Percentiles rank a stretch among this genome's conserved stretches.
These are phyloP conservation scores for Tillus elongatus DNA, from an alignment of 2,888 invertebrate species.

Conservation along the genomic window DNA sequence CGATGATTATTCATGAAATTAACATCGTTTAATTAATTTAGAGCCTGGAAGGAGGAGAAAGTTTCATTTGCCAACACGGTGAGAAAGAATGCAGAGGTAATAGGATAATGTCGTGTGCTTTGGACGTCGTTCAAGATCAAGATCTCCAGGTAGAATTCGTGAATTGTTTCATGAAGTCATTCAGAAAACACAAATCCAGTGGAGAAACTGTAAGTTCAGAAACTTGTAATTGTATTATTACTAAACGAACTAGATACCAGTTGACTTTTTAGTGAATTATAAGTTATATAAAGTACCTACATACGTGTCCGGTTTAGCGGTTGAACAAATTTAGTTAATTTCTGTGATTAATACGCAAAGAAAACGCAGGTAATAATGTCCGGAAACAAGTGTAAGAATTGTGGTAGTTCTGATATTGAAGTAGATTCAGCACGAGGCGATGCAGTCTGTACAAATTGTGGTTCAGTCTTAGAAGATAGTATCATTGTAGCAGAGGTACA, in stretches of 20 bases:
- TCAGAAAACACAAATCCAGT: conserved; percentile 19
- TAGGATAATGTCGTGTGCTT: conserved; percentile 52
- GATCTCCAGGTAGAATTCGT: conserved; percentile 34
- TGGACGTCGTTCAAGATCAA: conserved; percentile 39
- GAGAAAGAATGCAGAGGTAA: conserved; percentile 54
- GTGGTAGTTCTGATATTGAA: conserved; percentile 86
- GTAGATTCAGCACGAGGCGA: conserved; percentile 91
- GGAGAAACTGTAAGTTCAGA: conserved; percentile 15
- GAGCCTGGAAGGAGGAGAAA: conserved; percentile 26
- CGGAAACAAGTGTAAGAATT: conserved; percentile 83
- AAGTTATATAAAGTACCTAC: too few relatives aligned
- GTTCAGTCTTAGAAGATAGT: conserved; percentile 90
- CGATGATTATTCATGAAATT: too few relatives aligned
- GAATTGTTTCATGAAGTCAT: conserved; percentile 35
- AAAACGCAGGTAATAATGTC: too few relatives aligned
- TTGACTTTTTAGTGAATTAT: too few relatives aligned
- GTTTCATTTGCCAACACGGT: conserved; percentile 56
- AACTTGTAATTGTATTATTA: too few relatives aligned
- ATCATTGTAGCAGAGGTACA: conserved; percentile 94
- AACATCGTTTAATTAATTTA: not conserved
- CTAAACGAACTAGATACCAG: too few relatives aligned
- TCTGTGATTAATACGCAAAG: too few relatives aligned
- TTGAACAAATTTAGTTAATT: too few relatives aligned
- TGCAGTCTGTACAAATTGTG: conserved; percentile 93
- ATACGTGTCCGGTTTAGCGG: too few relatives aligned